phyloP scores from a whole-genome alignment of 2,888 invertebrate genomes.

The Cancer borealis region DNA sequence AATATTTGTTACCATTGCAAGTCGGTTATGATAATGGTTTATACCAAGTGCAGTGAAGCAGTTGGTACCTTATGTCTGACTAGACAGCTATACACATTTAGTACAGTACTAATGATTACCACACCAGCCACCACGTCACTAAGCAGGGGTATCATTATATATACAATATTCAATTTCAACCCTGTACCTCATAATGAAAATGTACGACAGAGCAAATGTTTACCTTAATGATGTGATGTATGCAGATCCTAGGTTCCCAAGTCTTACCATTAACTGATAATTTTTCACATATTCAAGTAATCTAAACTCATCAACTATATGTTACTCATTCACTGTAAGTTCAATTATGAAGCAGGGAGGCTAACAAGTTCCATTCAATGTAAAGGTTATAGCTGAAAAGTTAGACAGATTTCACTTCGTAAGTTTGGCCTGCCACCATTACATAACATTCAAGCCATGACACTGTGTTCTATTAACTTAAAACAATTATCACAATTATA shows the following conservation, averaged over 20 bases:
- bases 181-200: too few species aligned
- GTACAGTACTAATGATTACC: background rate
- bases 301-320: too few species aligned
- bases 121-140: background rate
- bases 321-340: too few species aligned
- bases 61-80: background rate
- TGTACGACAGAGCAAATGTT: too few species aligned
- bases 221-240: too few species aligned
- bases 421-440: background rate
- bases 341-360: too few species aligned
- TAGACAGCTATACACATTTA: background rate
- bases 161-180: too few species aligned
- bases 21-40: background rate
- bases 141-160: background rate
- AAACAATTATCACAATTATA: background rate
- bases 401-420: background rate
- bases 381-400: too few species aligned
- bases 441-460: background rate
- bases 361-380: too few species aligned
- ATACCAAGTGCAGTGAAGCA: background rate
- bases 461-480: background rate
- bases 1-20: too few species aligned
- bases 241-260: too few species aligned
- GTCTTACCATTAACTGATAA: background rate
- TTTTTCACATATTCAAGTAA: background rate